Evolutionary conservation across 1,140 invertebrate species (phyloP), one percentile per base, ranked within the genome.

Genomic region (Lycorma delicatula): DNA sequence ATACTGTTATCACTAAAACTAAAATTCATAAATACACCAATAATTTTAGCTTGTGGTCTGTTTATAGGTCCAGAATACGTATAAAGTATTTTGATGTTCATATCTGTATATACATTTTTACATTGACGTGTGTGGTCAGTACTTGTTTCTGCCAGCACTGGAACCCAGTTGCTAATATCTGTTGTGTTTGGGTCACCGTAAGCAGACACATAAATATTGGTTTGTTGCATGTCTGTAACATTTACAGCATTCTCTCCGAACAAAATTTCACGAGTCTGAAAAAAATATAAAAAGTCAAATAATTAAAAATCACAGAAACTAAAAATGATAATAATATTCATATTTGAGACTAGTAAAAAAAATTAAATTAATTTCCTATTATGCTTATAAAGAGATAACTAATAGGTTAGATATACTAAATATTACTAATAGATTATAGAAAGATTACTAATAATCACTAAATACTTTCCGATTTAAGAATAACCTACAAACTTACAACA

Each of bases 21-120:
- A 65, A n/a, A 71, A n/a, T 59, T 66, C 68, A 67, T 76, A 65
- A 58, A 71, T 48, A 73, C 80, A 63, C 72, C 82, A 61, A 69
- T 66, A 22, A 81, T 75, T 63, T 77, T 77, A 7, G 70, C 59
- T 49, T 76, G 76, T 16, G 76, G 74, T 56, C 72, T 69, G 13
- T 65, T 66, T 2, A 74, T 62, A 12, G 72, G 63, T 18, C 78
- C 78, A 13, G 78, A 70, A 44, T 72, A 70, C 11, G 76, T 70
- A 64, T 69, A 75, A 3, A 75, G 53, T 11, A 80, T 68, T 67
- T 74, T 69, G 28, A 80, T 71, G 56, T 73, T 70, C 59, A 81
- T 66, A 44, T 74, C 76, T 56, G 74, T 72, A 22, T 71, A 65
- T 47, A 77, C 69, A 44, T 44, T 44, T 22, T 44, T 16, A 18